Base-by-base conservation (phyloP, 1,140 invertebrate species). In the Drosophila busckii region DNA sequence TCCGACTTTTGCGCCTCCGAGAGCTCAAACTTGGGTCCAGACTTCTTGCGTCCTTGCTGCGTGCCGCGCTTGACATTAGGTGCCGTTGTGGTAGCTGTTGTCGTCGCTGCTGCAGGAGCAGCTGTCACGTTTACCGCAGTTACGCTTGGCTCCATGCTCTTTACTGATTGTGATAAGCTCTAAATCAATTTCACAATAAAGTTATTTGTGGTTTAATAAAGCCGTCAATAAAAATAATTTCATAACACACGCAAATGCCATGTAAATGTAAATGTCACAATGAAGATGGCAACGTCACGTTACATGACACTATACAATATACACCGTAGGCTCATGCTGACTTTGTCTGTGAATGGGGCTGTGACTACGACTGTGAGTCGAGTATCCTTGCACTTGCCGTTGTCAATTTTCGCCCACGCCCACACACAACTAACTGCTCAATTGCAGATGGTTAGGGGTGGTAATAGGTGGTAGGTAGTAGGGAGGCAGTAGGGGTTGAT, bases 1-100 rank as follows among this genome's bases (percentile, higher is more conserved):
- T 98, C 97, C 41, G 92, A 90, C 88, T 95, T 94, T 78, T 98
- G 96, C 85, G 97, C 94, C 52, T 96, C 94, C 19, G 92, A 92
- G 9, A 98, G 86, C 86, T 97, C 96, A 86, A 95, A 93, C 87
- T 93, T 93, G 1, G 92, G 90, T 1, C 90, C 87, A 12, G 87
- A 90, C 80, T 93, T 93, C 65, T 93, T 94, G 8, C 91, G 78
- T 9, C 84, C 80, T 4, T 71, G 83, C 8, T 70, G 68, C 4
- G 58, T 69, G 13, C 9, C 38, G 9, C 78, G 67, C 16, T 84
- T 73, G 5, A 28, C 22, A 19, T 56, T 70, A 13, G 58, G 6
- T 5, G 37, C 31, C 9, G 38, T 20, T 6, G 52, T 15, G 1
- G 29, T 22, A 4, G 56, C 20, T 4, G 35, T 56, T 20, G 44